Percentiles rank a stretch among this genome's conserved stretches.
Evolutionary conservation across 2,888 invertebrate species (phyloP).

Genomic region (Tetragnatha montana): DNA sequence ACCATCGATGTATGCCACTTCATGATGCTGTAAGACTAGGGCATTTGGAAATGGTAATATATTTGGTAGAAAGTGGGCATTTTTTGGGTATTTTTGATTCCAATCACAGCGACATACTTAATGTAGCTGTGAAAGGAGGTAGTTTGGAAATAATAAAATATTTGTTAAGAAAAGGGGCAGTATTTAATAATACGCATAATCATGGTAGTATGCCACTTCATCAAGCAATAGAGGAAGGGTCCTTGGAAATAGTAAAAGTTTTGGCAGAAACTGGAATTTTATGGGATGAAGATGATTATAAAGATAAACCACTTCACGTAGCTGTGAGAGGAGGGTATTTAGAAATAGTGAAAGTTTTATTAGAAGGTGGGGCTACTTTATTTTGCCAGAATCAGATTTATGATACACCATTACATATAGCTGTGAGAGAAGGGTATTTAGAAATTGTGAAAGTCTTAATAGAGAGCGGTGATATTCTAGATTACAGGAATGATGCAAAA

Average conservation of each 20-base stretch:
- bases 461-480: neutral
- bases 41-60: neutral
- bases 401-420: constrained; percentile 1
- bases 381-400: too few species aligned
- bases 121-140: neutral
- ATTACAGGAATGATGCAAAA: neutral
- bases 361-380: neutral
- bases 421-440: neutral
- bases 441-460: neutral
- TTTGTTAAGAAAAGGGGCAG: neutral
- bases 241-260: neutral
- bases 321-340: neutral
- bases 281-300: neutral
- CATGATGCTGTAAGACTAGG: neutral
- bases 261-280: neutral
- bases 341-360: neutral
- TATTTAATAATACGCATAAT: neutral
- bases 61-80: neutral
- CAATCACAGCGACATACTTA: neutral
- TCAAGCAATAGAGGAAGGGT: neutral
- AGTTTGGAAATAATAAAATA: neutral
- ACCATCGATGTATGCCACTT: neutral
- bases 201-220: neutral
- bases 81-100: too few species aligned
- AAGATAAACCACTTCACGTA: neutral